Conservation (phyloP, 2,888 invertebrate genomes). For the Caenorhabditis becei region DNA sequence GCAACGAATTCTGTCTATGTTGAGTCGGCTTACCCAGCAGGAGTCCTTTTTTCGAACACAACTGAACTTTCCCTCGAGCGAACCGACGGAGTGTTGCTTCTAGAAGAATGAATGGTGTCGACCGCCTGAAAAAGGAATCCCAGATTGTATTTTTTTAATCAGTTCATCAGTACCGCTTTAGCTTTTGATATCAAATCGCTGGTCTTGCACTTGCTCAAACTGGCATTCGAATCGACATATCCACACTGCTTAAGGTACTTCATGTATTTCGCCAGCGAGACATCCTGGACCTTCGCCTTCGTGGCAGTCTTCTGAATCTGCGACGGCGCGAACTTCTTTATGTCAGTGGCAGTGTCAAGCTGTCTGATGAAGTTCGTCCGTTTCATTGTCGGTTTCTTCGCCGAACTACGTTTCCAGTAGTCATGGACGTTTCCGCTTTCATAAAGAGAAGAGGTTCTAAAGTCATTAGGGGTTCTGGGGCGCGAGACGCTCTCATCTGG, state of each 20-base stretch:
- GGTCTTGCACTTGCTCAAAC: neutral
- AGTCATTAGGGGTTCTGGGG: slow-evolving; percentile 35
- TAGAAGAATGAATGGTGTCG: neutral
- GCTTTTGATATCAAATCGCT: slow-evolving; percentile 28
- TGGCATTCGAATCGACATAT: neutral
- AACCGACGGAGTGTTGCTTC: slow-evolving; percentile 10
- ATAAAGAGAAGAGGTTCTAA: too few species aligned
- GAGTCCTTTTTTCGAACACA: slow-evolving; percentile 8
- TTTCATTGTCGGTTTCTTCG: slow-evolving; percentile 10
- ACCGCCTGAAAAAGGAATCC: too few species aligned
- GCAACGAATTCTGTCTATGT: neutral
- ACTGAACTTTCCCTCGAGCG: slow-evolving; percentile 24
- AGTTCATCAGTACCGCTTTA: slow-evolving; percentile 17
- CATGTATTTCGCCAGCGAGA: neutral
- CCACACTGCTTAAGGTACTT: neutral
- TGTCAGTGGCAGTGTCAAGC: neutral
- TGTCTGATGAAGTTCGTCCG: neutral
- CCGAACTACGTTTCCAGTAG: slow-evolving; percentile 31
- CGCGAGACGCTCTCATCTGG: slow-evolving; percentile 65
- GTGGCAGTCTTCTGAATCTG: slow-evolving; percentile 6
- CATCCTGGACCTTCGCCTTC: neutral
- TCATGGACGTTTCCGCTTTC: slow-evolving; percentile 47
- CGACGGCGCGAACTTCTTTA: neutral
- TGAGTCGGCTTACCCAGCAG: neutral
- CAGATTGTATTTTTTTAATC: too few species aligned